Evolutionary conservation across 2,113 vertebrate species (phyloP).

Genomic region (Gallinago jamesoni): DNA sequence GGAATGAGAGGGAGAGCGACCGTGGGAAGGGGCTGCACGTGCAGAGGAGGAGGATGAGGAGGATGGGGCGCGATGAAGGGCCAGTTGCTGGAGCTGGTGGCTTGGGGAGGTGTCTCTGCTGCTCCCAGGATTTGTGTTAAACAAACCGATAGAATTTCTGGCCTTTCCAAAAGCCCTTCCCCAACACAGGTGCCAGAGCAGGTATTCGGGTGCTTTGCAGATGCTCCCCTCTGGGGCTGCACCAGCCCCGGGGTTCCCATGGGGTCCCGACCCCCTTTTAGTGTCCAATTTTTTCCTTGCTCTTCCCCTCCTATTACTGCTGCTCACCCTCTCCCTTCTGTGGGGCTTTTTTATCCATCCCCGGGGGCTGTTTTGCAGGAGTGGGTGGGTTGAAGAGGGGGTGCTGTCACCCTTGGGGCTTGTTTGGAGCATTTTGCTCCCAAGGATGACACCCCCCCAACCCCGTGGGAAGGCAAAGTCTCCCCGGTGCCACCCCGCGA

Average conservation of each 20-base stretch:
- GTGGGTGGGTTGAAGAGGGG: neutral
- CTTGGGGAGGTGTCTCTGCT: neutral
- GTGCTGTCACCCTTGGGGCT: neutral
- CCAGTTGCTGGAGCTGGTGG: neutral
- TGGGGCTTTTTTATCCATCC: neutral
- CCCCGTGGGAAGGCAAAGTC: neutral
- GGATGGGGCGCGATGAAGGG: neutral
- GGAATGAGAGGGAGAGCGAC: neutral
- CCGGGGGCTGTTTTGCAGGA: neutral
- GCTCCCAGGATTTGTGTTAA: neutral
- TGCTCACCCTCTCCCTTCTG: neutral
- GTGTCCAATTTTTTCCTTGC: neutral
- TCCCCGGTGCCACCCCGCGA: neutral
- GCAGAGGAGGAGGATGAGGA: neutral
- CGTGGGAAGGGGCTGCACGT: neutral
- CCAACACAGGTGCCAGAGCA: too few species aligned
- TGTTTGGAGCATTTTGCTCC: neutral
- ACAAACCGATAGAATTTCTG: rapidly evolving
- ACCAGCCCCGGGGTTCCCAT: rapidly evolving
- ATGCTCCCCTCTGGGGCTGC: neutral
- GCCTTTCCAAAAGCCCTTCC: neutral
- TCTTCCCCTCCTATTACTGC: neutral
- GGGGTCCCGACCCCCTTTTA: rapidly evolving
- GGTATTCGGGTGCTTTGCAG: neutral
- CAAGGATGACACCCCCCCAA: rapidly evolving